phyloP scores from a whole-genome alignment of 2,888 invertebrate species.

The Lasioglossum pauxillum region DNA sequence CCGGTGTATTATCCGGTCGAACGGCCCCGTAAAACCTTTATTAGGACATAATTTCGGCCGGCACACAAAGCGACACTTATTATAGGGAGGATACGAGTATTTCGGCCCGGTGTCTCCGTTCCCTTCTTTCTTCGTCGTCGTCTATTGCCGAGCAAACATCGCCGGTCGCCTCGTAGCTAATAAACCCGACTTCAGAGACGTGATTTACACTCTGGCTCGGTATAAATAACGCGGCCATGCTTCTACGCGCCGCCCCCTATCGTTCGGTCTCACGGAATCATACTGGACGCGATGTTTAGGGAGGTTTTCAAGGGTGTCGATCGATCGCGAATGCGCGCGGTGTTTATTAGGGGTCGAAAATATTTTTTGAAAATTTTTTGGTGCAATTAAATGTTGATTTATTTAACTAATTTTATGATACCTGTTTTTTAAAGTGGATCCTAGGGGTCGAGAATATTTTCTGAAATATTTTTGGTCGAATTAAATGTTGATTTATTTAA shows the following conservation, averaged over 20 bases:
- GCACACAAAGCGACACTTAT: constrained; percentile 66
- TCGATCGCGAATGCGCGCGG: background rate
- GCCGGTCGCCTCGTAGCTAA: constrained; percentile 65
- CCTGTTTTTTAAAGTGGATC: no score
- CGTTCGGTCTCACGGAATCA: background rate
- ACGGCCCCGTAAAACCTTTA: constrained; percentile 60
- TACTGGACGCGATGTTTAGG: background rate
- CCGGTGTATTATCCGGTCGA: constrained; percentile 50
- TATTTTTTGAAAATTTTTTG: no score
- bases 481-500: no score
- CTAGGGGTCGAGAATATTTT: background rate
- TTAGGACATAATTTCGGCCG: constrained; percentile 68
- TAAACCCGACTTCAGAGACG: constrained; percentile 66
- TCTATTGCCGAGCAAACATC: constrained; percentile 63
- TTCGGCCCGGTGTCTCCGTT: constrained; percentile 40
- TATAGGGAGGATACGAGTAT: constrained; percentile 47
- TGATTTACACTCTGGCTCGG: constrained; percentile 62
- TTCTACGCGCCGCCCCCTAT: constrained; percentile 19
- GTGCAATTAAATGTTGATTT: no score
- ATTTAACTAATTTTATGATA: no score
- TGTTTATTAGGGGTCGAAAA: background rate
- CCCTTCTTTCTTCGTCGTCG: constrained; percentile 49
- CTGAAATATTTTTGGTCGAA: no score
- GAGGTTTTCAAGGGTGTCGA: background rate
- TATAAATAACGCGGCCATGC: constrained; percentile 53